phyloP scores from a whole-genome alignment of 2,113 vertebrate species.

The Tinamus guttatus region DNA sequence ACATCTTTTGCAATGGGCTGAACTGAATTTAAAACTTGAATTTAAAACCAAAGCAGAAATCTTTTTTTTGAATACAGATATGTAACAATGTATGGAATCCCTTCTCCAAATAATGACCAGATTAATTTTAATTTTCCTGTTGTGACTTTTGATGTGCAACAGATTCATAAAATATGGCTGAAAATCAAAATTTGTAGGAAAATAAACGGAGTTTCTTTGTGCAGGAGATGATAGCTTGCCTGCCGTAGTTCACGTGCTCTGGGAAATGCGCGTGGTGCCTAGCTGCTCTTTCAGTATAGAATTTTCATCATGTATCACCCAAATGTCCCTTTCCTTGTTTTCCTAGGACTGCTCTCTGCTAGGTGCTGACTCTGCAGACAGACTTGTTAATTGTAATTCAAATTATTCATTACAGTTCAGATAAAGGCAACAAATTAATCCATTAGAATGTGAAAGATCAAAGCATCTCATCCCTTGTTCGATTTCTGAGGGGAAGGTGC shows the following conservation, averaged over 20 bases:
- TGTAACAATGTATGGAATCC: neutral
- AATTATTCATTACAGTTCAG: neutral
- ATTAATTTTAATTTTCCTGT: neutral
- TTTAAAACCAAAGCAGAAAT: neutral
- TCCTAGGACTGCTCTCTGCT: neutral
- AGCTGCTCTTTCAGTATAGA: neutral
- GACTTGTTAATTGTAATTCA: neutral
- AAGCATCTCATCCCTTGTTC: neutral
- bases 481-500: neutral
- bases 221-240: neutral
- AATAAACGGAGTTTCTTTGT: neutral
- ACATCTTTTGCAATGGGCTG: neutral
- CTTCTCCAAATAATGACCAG: neutral
- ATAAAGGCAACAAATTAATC: neutral
- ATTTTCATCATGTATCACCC: neutral
- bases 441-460: neutral
- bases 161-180: neutral
- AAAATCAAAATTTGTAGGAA: neutral
- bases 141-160: neutral
- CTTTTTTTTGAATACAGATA: neutral
- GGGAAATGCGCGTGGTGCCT: fast-evolving
- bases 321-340: neutral
- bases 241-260: neutral
- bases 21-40: neutral
- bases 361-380: constrained; percentile 1